These are phyloP conservation scores for Anoplolepis gracilipes DNA, from an alignment of 1,140 invertebrate species.

Conservation along the genomic window DNA sequence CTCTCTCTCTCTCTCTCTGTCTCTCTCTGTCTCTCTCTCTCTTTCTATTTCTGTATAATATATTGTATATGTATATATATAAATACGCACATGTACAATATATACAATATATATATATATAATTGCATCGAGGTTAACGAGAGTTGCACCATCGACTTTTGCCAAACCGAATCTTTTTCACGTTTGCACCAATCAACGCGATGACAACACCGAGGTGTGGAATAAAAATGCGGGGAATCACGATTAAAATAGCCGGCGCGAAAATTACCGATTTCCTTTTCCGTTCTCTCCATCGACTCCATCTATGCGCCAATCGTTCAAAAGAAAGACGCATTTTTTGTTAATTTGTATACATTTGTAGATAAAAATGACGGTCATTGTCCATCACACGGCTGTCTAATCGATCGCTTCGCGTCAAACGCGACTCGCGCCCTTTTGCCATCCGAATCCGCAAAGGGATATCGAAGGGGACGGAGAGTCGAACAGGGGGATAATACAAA, in stretches of 20 bases:
- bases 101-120: background rate
- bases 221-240: constrained; percentile 64
- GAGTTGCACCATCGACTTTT: constrained; percentile 10
- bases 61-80: background rate
- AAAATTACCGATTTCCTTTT: constrained; percentile 39
- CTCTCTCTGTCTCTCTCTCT: no score
- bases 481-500: constrained; percentile 7
- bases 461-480: background rate
- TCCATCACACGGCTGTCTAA: constrained; percentile 36
- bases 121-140: constrained; percentile 67
- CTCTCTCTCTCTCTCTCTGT: no score
- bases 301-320: no score
- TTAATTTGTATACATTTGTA: constrained; percentile 69
- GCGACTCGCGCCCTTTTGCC: constrained; percentile 11
- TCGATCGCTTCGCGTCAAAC: constrained; percentile 56
- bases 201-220: constrained; percentile 4
- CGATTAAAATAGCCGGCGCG: constrained; percentile 44
- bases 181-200: constrained; percentile 51
- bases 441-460: background rate
- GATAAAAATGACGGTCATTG: constrained; percentile 68
- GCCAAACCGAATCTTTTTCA: constrained; percentile 47
- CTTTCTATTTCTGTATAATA: background rate
- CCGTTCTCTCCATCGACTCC: background rate
- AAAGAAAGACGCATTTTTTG: background rate
- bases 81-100: background rate